Conservation (phyloP, 2,797 vertebrate species). For the Tokudaia tokunoshimensis region DNA sequence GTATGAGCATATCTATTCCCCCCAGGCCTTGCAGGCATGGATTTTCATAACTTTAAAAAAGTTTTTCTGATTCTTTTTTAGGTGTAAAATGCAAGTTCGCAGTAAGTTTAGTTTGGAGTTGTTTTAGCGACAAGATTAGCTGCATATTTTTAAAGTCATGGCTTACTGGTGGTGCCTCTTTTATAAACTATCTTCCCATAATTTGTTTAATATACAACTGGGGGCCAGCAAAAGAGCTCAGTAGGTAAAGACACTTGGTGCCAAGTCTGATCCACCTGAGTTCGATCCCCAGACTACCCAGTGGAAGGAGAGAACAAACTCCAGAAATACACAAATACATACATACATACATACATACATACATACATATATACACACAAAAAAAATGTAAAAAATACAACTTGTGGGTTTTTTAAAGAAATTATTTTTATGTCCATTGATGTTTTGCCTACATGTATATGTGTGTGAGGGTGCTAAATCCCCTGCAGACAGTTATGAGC, state of each 20-base stretch:
- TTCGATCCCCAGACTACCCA: not conserved
- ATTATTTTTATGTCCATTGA: not conserved
- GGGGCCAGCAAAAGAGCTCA: not conserved
- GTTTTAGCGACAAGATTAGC: constrained; percentile 37
- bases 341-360: not conserved
- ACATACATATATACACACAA: not conserved
- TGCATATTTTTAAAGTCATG: constrained; percentile 34
- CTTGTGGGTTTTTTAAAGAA: not conserved
- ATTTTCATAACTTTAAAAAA: constrained; percentile 41
- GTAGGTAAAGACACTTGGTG: not conserved
- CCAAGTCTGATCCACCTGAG: not conserved
- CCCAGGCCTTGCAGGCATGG: not conserved
- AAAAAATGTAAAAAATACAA: not conserved
- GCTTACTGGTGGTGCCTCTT: constrained; percentile 15
- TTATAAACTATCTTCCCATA: not conserved
- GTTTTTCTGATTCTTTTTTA: constrained; percentile 42
- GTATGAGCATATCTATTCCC: not conserved
- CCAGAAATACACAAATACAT: not conserved
- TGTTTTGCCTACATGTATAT: not conserved
- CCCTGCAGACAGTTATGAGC: not conserved
- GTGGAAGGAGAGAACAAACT: not conserved
- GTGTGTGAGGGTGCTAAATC: not conserved
- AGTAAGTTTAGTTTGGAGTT: constrained; percentile 33
- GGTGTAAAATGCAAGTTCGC: constrained; percentile 25
- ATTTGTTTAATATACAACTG: not conserved